Evolutionary conservation across 2,888 invertebrate species (phyloP).

Genomic region (Andricus curvator): DNA sequence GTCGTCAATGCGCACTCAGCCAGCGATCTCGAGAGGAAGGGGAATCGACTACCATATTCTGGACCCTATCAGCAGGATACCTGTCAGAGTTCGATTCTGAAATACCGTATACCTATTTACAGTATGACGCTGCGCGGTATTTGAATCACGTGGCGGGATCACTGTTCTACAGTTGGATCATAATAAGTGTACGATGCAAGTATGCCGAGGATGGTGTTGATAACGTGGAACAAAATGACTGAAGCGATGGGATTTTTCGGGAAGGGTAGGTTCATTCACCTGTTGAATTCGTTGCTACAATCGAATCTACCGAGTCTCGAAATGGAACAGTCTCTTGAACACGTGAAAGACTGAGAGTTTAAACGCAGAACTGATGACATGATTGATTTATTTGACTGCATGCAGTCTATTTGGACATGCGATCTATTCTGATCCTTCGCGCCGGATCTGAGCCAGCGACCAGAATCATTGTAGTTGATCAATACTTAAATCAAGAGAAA

Average conservation of each 20-base stretch:
- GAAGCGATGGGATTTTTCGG: neutral
- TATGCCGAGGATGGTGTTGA: neutral
- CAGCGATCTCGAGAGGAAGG: constrained; percentile 57
- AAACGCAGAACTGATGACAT: too few relatives aligned
- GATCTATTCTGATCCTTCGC: too few relatives aligned
- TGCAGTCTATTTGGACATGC: too few relatives aligned
- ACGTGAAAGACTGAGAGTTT: too few relatives aligned
- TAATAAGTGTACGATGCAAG: neutral
- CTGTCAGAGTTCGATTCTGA: neutral
- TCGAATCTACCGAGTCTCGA: neutral
- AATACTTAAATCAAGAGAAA: too few relatives aligned
- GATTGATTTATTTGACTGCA: too few relatives aligned
- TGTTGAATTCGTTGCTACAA: neutral
- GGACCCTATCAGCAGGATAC: neutral
- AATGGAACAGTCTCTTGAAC: neutral
- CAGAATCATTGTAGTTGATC: too few relatives aligned
- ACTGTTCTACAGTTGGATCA: neutral
- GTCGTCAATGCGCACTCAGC: constrained; percentile 67
- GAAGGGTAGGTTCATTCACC: neutral
- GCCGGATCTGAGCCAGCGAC: too few relatives aligned
- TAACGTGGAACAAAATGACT: neutral
- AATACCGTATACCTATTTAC: constrained; percentile 18
- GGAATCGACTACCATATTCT: constrained; percentile 42
- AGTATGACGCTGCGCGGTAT: constrained; percentile 2
- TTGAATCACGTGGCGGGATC: neutral